Percentiles rank a stretch among this genome's conserved stretches.
Conservation (phyloP, 2,113 vertebrate species). For the Xyrauchen texanus region DNA sequence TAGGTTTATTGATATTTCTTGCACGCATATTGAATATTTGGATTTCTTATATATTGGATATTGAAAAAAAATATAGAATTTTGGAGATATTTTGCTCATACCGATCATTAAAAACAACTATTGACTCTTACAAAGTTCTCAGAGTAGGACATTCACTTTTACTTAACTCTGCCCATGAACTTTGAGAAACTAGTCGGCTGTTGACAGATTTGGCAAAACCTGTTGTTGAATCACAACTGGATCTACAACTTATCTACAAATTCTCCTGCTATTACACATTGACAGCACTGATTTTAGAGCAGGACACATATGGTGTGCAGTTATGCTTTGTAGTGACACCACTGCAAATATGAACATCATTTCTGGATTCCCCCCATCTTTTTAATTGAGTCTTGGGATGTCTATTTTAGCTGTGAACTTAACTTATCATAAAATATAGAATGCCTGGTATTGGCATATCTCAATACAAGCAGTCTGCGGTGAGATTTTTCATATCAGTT, state of each 20-base stretch:
- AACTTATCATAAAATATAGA: conserved; percentile 47
- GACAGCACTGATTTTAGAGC: not conserved
- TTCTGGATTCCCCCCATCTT: not conserved
- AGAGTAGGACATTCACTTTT: too few species aligned
- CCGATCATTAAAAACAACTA: too few species aligned
- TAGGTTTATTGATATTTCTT: conserved; percentile 8
- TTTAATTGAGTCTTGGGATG: not conserved
- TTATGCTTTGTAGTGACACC: conserved; percentile 9
- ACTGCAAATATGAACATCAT: conserved; percentile 21
- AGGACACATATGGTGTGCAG: conserved; percentile 1
- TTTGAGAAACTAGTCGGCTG: too few species aligned
- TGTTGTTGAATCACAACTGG: too few species aligned
- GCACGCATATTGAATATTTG: not conserved
- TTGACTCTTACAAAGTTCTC: too few species aligned
- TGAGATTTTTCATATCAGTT: not conserved
- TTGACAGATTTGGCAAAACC: too few species aligned
- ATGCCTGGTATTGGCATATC: conserved; percentile 4
- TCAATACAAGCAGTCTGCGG: conserved; percentile 46
- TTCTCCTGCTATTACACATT: too few species aligned
- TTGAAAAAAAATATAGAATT: too few species aligned
- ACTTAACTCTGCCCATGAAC: too few species aligned
- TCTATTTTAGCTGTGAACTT: conserved; percentile 48
- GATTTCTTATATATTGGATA: not conserved
- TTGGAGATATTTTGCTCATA: too few species aligned
- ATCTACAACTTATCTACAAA: too few species aligned